phyloP scores from a whole-genome alignment of 2,113 vertebrate species.

The Symphodus melops region DNA sequence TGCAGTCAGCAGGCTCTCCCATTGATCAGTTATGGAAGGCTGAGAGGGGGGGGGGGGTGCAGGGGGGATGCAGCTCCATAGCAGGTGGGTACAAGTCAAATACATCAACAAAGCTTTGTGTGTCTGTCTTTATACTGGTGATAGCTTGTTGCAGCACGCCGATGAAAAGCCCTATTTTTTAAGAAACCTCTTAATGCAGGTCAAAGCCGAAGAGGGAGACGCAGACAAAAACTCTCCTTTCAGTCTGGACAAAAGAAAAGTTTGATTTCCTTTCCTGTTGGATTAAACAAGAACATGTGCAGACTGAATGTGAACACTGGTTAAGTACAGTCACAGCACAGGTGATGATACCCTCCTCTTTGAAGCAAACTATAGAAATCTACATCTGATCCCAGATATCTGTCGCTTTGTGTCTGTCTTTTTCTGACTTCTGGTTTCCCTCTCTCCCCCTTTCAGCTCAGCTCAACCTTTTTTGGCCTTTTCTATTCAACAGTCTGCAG shows the following conservation, averaged over 20 bases:
- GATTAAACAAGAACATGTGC: conserved; percentile 31
- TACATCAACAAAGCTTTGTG: conserved; percentile 49
- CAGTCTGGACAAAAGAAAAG: conserved; percentile 40
- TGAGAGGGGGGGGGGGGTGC: conserved; percentile 15
- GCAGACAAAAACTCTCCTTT: conserved; percentile 24
- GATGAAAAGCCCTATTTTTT: conserved; percentile 17
- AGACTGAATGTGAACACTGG: conserved; percentile 34
- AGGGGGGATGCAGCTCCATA: conserved; percentile 55
- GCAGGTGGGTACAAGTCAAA: conserved; percentile 68
- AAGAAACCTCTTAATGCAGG: conserved; percentile 3
- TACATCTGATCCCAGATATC: conserved; percentile 13
- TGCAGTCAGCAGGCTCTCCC: conserved; percentile 66
- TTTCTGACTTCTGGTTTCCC: neutral
- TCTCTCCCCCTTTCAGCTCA: conserved; percentile 23
- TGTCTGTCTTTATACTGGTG: conserved; percentile 28
- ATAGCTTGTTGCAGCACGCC: conserved; percentile 50
- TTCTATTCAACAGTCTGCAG: conserved; percentile 63
- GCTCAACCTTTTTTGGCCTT: conserved; percentile 53
- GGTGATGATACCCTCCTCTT: conserved; percentile 1
- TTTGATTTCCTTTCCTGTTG: conserved; percentile 30
- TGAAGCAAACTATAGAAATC: conserved; percentile 8
- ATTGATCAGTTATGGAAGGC: conserved; percentile 64
- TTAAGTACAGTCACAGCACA: conserved; percentile 23
- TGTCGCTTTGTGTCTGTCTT: conserved; percentile 8
- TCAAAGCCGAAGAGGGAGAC: conserved; percentile 13